A percentile compares a stretch with the other conserved stretches of the same genome.
These are phyloP conservation scores for Smittia sp. DNA, from an alignment of 2,888 invertebrate genomes.

Conservation along the genomic window DNA sequence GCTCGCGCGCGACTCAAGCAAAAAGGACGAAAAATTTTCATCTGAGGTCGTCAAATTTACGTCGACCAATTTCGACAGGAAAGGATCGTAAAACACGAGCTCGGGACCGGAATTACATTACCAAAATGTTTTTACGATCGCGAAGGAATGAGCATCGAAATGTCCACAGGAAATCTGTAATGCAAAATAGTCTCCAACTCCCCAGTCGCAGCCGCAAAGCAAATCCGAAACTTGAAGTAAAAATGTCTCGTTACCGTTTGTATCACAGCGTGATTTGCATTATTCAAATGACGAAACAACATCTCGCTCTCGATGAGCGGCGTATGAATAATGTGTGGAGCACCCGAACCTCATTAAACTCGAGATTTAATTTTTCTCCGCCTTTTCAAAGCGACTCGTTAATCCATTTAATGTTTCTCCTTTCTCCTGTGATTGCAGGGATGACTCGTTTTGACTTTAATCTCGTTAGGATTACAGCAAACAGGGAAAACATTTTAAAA, in stretches of 20 bases:
- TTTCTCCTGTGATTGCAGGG: too few species aligned
- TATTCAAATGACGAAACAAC: neutral
- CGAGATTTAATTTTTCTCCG: too few species aligned
- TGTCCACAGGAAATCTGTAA: slow-evolving; percentile 8
- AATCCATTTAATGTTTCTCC: slow-evolving; percentile 27
- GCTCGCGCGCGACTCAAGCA: neutral
- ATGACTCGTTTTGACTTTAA: too few species aligned
- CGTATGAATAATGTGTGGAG: neutral
- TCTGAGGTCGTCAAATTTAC: slow-evolving; percentile 29
- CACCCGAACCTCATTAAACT: too few species aligned
- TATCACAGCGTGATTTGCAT: slow-evolving; percentile 22
- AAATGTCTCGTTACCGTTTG: neutral
- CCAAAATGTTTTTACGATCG: slow-evolving; percentile 15
- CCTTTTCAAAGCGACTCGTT: too few species aligned
- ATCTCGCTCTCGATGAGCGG: too few species aligned
- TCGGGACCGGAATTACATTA: slow-evolving; percentile 12
- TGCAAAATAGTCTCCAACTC: slow-evolving; percentile 27
- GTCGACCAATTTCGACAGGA: neutral
- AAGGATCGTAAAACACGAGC: slow-evolving; percentile 8
- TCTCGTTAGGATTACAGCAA: too few species aligned
- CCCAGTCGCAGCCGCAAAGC: neutral
- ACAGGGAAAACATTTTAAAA: too few species aligned
- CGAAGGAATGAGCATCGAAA: neutral
- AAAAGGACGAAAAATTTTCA: neutral
- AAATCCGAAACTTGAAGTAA: neutral